phyloP scores from a whole-genome alignment of 2,888 invertebrate species.

The Phengaris alcon region DNA sequence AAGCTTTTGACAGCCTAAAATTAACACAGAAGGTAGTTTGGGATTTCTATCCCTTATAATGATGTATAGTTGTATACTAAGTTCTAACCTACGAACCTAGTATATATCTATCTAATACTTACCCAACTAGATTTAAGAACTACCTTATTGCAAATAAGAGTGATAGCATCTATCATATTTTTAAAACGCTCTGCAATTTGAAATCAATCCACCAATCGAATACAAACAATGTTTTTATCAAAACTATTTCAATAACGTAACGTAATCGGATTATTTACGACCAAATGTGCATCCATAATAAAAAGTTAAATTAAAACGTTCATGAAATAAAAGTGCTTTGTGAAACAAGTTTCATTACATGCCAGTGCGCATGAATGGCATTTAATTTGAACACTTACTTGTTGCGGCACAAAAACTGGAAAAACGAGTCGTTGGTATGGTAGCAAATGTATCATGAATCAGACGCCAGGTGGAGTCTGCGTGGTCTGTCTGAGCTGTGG shows the following conservation, averaged over 20 bases:
- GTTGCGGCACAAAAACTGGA: constrained; percentile 43
- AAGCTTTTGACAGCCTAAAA: no score
- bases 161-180: background rate
- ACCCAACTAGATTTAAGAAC: background rate
- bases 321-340: constrained; percentile 31
- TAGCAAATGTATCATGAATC: constrained; percentile 47
- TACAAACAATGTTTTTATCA: constrained; percentile 2
- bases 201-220: background rate
- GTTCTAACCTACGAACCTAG: no score
- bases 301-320: constrained; percentile 39
- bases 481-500: constrained; percentile 41
- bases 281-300: constrained; percentile 28
- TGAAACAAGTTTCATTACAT: constrained; percentile 44
- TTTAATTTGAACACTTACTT: constrained; percentile 55
- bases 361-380: constrained; percentile 56
- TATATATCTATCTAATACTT: no score
- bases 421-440: constrained; percentile 48
- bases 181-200: background rate
- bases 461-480: constrained; percentile 50
- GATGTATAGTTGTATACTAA: no score
- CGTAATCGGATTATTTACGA: constrained; percentile 23
- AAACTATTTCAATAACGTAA: background rate
- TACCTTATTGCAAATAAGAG: background rate
- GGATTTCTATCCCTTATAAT: no score
- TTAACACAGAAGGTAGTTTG: no score